These are phyloP conservation scores for Acanthornis magna DNA, from an alignment of 2,797 vertebrate genomes.

Conservation along the genomic window DNA sequence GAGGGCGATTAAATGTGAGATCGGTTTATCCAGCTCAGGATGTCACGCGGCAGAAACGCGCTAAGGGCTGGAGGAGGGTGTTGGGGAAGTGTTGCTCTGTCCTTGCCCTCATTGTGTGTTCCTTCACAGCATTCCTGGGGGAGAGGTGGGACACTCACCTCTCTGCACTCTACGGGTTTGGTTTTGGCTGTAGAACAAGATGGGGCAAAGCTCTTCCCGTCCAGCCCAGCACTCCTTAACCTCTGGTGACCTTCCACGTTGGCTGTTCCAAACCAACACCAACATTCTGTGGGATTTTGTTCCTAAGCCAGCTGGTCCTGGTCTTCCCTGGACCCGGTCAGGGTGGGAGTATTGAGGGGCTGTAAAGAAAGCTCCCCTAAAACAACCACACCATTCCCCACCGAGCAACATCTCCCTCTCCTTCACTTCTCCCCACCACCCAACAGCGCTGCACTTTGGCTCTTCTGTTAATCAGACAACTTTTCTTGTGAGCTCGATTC, in stretches of 20 bases:
- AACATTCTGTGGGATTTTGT: not conserved
- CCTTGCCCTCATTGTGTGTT: not conserved
- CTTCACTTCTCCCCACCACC: not conserved
- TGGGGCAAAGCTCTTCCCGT: not conserved
- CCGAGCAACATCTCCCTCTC: not conserved
- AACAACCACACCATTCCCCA: not conserved
- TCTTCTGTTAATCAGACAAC: not conserved
- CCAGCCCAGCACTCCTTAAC: not conserved
- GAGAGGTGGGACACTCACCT: not conserved
- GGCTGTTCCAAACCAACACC: not conserved
- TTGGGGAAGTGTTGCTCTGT: not conserved
- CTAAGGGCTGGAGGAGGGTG: not conserved
- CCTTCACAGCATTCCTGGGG: not conserved
- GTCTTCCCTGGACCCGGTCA: not conserved
- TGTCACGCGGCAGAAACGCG: not conserved
- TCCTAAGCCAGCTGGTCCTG: not conserved
- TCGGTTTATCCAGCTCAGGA: not conserved
- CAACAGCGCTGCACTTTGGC: rapidly evolving
- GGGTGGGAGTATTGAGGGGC: not conserved
- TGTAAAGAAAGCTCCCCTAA: not conserved
- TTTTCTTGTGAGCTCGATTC: not conserved
- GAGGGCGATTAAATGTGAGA: not conserved
- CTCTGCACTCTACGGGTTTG: rapidly evolving
- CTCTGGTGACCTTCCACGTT: rapidly evolving
- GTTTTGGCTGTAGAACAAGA: not conserved